Base-by-base conservation (phyloP, 2,797 vertebrate genomes). In the Chelon labrosus region DNA sequence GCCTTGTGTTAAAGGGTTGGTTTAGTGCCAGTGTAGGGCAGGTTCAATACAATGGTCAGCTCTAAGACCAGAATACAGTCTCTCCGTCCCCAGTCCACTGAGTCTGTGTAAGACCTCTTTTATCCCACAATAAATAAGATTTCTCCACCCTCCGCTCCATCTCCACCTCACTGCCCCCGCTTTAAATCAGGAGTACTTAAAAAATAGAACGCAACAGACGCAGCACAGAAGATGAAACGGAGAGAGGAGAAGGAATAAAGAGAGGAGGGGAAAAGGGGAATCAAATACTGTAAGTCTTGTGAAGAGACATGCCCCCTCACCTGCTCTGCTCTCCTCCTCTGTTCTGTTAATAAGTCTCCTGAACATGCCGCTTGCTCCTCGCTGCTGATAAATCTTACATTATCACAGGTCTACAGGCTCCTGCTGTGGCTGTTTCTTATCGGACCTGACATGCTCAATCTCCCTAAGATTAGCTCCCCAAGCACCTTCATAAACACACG, bases 361-460 rank as follows among this genome's bases (percentile, higher is more conserved):
- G 22, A 73, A 83, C 47, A 54, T 12, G 31, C 12, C 9, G 44
- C 69, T 71, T 16, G 35, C 68, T 64, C 47, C 83, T 60, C 65
- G 83, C 78, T 78, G 89, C 88, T 91, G 91, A 93, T 93, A 94
- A 93, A 93, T 94, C 92, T 92, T 80, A 90, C 90, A 92, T 91
- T 93, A 92, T 93, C 93, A 65, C 75, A 65, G 85, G 88, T 85
- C 91, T 90, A 91, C 93, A 94, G 91, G 87, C 90, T 89, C 80
- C 88, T 74, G 84, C 88, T 69, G 88, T 84, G 87, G 87, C 79
- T 69, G 80, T 91, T 87, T 84, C 85, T 93, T 93, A 93, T 93
- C 91, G 39, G 77, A 64, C 68, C 85, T 89, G 92, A 91, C 91
- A 92, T 73, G 88, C 91, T 91, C 92, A 92, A 91, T 92, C 92